Base-by-base conservation (phyloP, 2,888 invertebrate genomes). In the Gnatocerus cornutus region DNA sequence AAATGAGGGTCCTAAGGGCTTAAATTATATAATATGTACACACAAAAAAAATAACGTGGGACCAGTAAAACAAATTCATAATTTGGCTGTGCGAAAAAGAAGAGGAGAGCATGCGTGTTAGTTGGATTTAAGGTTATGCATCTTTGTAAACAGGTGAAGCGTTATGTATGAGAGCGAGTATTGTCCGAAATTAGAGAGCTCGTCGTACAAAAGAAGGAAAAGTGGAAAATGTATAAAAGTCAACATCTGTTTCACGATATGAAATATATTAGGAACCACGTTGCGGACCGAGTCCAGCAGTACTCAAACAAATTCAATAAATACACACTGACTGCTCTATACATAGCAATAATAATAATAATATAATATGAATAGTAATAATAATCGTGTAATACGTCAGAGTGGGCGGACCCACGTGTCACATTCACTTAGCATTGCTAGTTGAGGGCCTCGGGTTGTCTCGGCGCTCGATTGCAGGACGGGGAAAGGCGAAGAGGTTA, bases 321-420 rank as follows among this genome's bases (percentile, higher is more conserved):
- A 83, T 81, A 83, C 83, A 84, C 83, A 83, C 81, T 79, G 82
- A 82, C 82, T 82, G 82, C 79, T 81, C 81, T 82, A 81, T 80
- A 79, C 80, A 80, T 80, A 80, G 81, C 79, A 80, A 82, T 82
- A 81, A 82, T 78, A 77, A 75, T 75, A 74, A 79, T 77, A 76
- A 80, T 81, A 83, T 82, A 82, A 83, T 84, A 83, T 85, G 85
- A 85, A 85, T 85, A 85, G 84, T 85, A 85, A 85, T 85, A 85
- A 85, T 85, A 85, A 85, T 85, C 82, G 85, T 85, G 84, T 85
- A 84, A 84, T 84, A 85, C 84, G 84, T 84, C 84, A 81, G 83
- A 75, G 81, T 80, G 82, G 80, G 78, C 79, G 79, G 77, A 76
- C 79, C 81, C 83, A 82, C 81, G 81, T 82, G 83, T 83, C 84